Conservation (phyloP, 2,888 invertebrate genomes). For the Eupithecia tripunctaria region DNA sequence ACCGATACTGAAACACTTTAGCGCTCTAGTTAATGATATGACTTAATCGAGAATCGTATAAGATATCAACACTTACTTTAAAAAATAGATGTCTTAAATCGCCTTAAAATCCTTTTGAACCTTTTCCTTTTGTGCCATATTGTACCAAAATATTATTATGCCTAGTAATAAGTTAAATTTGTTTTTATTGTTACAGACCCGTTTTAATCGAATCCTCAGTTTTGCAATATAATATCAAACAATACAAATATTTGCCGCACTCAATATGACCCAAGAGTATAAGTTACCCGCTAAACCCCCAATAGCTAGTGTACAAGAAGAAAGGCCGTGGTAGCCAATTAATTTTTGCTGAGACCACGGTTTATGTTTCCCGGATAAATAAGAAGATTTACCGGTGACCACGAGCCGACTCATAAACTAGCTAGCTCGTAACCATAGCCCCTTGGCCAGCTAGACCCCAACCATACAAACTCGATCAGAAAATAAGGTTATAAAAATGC, state of each 20-base stretch:
- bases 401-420: slow-evolving; percentile 74
- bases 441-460: slow-evolving; percentile 58
- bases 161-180: not conserved
- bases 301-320: slow-evolving; percentile 74
- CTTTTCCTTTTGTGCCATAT: too few relatives aligned
- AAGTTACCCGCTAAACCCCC: slow-evolving; percentile 62
- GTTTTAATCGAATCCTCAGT: not conserved
- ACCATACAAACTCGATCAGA: slow-evolving; percentile 51
- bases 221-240: slow-evolving; percentile 31
- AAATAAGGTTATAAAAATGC: not conserved
- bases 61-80: not conserved
- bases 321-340: slow-evolving; percentile 78
- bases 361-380: slow-evolving; percentile 83
- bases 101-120: not conserved
- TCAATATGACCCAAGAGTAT: slow-evolving; percentile 29
- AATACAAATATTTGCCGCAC: slow-evolving; percentile 29
- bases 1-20: not conserved
- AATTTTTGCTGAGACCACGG: slow-evolving; percentile 80
- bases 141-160: not conserved
- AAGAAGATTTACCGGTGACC: slow-evolving; percentile 79
- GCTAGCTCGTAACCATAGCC: slow-evolving; percentile 75
- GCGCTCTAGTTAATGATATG: not conserved
- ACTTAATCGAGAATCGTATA: not conserved
- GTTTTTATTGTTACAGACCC: slow-evolving; percentile 25
- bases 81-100: not conserved